phyloP scores from a whole-genome alignment of 2,113 vertebrate species.

The Petrocephalus zakoni region DNA sequence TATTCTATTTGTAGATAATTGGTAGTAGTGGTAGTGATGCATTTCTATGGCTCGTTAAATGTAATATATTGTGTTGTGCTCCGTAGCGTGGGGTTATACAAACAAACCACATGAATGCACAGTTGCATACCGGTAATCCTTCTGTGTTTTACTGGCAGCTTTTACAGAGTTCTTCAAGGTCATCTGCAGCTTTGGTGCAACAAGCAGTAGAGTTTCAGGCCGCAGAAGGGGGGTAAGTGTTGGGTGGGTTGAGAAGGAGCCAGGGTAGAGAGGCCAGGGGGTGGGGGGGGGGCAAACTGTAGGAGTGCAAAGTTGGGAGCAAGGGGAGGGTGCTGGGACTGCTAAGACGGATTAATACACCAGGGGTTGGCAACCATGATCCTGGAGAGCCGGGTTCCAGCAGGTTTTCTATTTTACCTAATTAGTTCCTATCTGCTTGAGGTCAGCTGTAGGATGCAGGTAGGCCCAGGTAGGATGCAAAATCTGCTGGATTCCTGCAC shows the following conservation, averaged over 20 bases:
- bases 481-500: background rate
- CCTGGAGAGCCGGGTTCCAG: background rate
- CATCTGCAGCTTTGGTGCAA: slow-evolving; percentile 42
- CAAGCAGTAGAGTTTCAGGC: slow-evolving; percentile 46
- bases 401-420: background rate
- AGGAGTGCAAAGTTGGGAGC: background rate
- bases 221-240: slow-evolving; percentile 15
- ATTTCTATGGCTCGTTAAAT: slow-evolving; percentile 60
- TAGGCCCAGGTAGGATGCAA: background rate
- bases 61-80: slow-evolving; percentile 63
- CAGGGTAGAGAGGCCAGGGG: background rate
- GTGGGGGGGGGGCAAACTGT: background rate
- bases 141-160: slow-evolving; percentile 66
- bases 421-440: background rate
- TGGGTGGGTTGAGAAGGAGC: background rate
- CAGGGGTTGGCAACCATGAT: background rate
- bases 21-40: slow-evolving; percentile 38
- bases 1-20: slow-evolving; percentile 48
- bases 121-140: slow-evolving; percentile 68
- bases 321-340: background rate
- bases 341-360: background rate
- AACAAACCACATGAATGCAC: slow-evolving; percentile 72
- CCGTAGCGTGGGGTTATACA: slow-evolving; percentile 62
- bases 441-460: too few species aligned
- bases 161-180: slow-evolving; percentile 64